Percentiles rank a stretch among this genome's conserved stretches.
These are phyloP conservation scores for Scophthalmus maximus DNA, from an alignment of 2,113 vertebrate species.

Conservation along the genomic window DNA sequence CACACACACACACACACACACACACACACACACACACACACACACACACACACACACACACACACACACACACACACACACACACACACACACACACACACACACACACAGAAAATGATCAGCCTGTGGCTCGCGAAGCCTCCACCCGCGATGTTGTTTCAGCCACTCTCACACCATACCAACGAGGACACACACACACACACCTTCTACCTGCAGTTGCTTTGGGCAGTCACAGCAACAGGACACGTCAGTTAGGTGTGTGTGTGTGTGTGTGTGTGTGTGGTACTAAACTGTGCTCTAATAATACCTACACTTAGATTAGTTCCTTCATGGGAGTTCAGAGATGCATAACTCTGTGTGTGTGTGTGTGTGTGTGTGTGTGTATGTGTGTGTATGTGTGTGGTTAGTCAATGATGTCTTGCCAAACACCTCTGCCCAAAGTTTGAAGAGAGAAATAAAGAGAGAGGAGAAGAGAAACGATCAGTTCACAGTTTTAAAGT, in stretches of 20 bases:
- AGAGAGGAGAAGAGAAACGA: no score
- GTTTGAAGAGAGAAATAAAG: no score
- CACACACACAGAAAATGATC: constrained; percentile 26
- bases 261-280: constrained; percentile 8
- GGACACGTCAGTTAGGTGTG: constrained; percentile 11
- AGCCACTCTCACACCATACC: constrained; percentile 34
- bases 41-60: constrained; percentile 9
- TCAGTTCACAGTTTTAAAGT: no score
- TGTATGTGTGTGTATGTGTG: no score
- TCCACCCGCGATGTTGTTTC: constrained; percentile 34
- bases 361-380: no score
- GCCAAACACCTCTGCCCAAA: no score
- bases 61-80: constrained; percentile 25
- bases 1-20: no score
- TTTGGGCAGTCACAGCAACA: constrained; percentile 19
- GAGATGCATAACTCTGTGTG: no score
- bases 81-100: constrained; percentile 12
- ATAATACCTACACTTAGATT: no score
- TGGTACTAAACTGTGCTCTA: background rate
- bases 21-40: constrained; percentile 24
- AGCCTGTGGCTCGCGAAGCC: constrained; percentile 14
- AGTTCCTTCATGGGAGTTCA: no score
- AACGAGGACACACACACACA: constrained; percentile 23
- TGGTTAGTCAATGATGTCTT: no score
- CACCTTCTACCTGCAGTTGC: constrained; percentile 39